Evolutionary conservation across 2,113 vertebrate species (phyloP).

Genomic region (Phrynosoma platyrhinos): DNA sequence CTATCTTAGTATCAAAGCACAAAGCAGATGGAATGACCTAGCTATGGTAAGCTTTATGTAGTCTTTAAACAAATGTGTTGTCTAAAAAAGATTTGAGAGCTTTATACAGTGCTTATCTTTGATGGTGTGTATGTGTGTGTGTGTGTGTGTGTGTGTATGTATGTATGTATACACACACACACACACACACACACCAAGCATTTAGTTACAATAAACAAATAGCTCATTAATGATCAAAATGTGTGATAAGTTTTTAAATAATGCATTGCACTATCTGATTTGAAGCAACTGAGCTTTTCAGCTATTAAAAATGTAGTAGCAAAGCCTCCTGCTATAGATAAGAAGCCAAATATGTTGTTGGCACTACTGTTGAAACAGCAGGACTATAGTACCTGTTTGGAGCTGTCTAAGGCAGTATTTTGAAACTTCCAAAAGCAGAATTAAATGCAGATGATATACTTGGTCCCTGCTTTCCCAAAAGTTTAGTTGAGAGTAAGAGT

Average conservation of each 20-base stretch:
- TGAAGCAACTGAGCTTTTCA: not conserved
- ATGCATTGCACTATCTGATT: constrained; percentile 31
- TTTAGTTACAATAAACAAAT: constrained; percentile 47
- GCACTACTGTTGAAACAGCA: not conserved
- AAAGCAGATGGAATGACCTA: constrained; percentile 83
- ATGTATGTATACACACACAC: too few species aligned
- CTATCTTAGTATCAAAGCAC: constrained; percentile 81
- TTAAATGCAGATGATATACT: not conserved
- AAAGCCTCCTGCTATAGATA: not conserved
- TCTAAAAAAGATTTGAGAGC: constrained; percentile 66
- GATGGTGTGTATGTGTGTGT: constrained; percentile 60
- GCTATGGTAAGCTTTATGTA: constrained; percentile 77
- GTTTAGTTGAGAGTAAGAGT: not conserved
- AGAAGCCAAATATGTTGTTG: not conserved
- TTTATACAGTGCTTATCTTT: constrained; percentile 64
- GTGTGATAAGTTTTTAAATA: constrained; percentile 35
- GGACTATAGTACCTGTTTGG: not conserved
- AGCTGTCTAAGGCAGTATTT: not conserved
- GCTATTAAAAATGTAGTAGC: constrained; percentile 7
- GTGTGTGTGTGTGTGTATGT: too few species aligned
- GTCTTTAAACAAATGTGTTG: constrained; percentile 63
- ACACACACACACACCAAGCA: constrained; percentile 33
- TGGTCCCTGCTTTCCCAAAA: not conserved
- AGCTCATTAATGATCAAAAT: constrained; percentile 69
- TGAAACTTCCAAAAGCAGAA: not conserved